Conservation (phyloP, 1,140 invertebrate genomes). For the Tigriopus japonicus region DNA sequence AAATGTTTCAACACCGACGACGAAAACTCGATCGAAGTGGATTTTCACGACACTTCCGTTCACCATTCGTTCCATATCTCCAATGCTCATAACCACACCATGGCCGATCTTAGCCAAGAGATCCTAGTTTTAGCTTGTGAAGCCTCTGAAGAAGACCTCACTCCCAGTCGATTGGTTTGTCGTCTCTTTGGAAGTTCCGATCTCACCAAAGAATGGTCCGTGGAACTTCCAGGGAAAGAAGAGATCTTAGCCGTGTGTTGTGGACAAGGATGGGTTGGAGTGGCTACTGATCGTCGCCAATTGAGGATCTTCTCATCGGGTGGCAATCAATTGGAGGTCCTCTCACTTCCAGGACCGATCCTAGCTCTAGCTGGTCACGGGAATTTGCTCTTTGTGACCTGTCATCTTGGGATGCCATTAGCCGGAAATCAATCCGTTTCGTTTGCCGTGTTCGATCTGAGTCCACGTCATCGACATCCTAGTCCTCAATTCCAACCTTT, state of each 20-base stretch:
- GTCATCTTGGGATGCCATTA: constrained; percentile 37
- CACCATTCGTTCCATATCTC: constrained; percentile 75
- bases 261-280: constrained; percentile 51
- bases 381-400: constrained; percentile 51
- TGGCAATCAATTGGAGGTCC: constrained; percentile 61
- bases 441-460: constrained; percentile 25
- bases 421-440: constrained; percentile 29
- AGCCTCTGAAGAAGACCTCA: constrained; percentile 25
- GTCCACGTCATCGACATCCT: constrained; percentile 17
- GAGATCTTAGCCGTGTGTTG: constrained; percentile 47
- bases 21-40: constrained; percentile 63
- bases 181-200: constrained; percentile 51
- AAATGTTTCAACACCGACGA: constrained; percentile 48
- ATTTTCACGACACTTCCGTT: constrained; percentile 76
- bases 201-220: constrained; percentile 69
- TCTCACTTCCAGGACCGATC: constrained; percentile 47
- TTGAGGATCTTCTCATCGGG: constrained; percentile 62
- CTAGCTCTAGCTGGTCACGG: constrained; percentile 46
- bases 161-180: constrained; percentile 44
- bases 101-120: constrained; percentile 59
- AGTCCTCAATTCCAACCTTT: constrained; percentile 27
- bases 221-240: constrained; percentile 52
- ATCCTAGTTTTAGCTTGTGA: constrained; percentile 59
- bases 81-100: constrained; percentile 36
- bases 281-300: constrained; percentile 47